phyloP scores from a whole-genome alignment of 1,140 invertebrate genomes.

The Berghia stephanieae region DNA sequence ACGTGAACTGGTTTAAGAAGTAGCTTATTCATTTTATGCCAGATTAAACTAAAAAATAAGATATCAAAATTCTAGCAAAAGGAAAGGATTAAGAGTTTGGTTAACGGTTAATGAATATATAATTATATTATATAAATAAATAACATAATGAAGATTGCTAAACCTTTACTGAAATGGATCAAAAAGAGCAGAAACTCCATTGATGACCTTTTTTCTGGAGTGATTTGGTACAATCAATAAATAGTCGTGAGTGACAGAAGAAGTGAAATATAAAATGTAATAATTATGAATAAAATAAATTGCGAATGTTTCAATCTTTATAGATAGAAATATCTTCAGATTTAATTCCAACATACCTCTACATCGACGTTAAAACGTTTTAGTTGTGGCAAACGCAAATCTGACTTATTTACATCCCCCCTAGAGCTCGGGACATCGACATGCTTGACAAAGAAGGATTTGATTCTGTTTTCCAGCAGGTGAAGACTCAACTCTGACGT shows the following conservation, averaged over 20 bases:
- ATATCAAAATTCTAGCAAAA: not conserved
- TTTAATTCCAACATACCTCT: constrained; percentile 1
- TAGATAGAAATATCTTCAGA: too few relatives aligned
- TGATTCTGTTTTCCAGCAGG: constrained; percentile 49
- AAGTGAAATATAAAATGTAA: too few relatives aligned
- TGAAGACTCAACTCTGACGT: constrained; percentile 46
- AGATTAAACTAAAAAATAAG: not conserved
- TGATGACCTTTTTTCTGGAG: too few relatives aligned
- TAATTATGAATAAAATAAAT: too few relatives aligned
- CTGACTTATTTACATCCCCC: constrained; percentile 28
- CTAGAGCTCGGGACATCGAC: constrained; percentile 33
- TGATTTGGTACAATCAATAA: too few relatives aligned
- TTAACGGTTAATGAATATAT: not conserved
- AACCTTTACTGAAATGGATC: too few relatives aligned
- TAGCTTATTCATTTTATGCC: not conserved
- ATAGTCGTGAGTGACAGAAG: too few relatives aligned
- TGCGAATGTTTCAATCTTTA: too few relatives aligned
- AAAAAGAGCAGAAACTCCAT: too few relatives aligned
- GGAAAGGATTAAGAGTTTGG: not conserved
- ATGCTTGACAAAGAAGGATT: constrained; percentile 52
- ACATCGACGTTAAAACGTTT: constrained; percentile 44
- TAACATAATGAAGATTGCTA: too few relatives aligned
- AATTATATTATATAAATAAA: too few relatives aligned
- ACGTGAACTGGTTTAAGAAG: too few relatives aligned
- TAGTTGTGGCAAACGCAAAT: constrained; percentile 49